phyloP scores from a whole-genome alignment of 2,113 vertebrate genomes.

The Alaudala cheleensis region DNA sequence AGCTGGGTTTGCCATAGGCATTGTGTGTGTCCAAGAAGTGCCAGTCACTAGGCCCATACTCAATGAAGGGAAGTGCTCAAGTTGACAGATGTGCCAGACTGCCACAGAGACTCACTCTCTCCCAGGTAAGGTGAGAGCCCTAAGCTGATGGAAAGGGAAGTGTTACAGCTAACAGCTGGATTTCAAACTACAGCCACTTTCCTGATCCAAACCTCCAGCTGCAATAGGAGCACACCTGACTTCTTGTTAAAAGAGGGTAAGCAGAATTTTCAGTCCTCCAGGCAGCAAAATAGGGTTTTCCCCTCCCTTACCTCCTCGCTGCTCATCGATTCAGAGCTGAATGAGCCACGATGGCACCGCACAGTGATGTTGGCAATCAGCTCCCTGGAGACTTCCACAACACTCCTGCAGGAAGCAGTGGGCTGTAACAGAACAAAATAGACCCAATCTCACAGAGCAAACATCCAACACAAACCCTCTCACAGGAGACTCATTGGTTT shows the following conservation, averaged over 20 bases:
- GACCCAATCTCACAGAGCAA: background rate
- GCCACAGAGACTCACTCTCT: background rate
- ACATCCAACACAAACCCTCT: background rate
- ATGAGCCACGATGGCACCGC: conserved; percentile 9
- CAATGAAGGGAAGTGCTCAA: background rate
- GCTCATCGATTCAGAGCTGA: conserved; percentile 67
- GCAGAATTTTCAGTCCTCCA: background rate
- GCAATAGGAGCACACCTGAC: background rate
- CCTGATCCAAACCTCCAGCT: background rate
- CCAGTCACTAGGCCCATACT: background rate
- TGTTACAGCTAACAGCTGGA: background rate
- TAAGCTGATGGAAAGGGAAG: background rate
- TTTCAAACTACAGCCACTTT: background rate
- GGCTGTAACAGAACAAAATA: background rate
- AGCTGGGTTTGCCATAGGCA: background rate
- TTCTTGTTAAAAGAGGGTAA: background rate
- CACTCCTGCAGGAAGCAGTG: conserved; percentile 56
- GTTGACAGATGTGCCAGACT: background rate
- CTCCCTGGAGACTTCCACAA: background rate
- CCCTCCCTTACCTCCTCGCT: conserved; percentile 68
- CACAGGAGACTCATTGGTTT: fast-evolving
- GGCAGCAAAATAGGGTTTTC: background rate
- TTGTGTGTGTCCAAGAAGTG: background rate
- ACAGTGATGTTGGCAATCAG: background rate
- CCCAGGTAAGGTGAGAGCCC: background rate